Percentiles rank a stretch among this genome's conserved stretches.
phyloP scores from a whole-genome alignment of 1,140 invertebrate genomes.

The Drosophila pandora region DNA sequence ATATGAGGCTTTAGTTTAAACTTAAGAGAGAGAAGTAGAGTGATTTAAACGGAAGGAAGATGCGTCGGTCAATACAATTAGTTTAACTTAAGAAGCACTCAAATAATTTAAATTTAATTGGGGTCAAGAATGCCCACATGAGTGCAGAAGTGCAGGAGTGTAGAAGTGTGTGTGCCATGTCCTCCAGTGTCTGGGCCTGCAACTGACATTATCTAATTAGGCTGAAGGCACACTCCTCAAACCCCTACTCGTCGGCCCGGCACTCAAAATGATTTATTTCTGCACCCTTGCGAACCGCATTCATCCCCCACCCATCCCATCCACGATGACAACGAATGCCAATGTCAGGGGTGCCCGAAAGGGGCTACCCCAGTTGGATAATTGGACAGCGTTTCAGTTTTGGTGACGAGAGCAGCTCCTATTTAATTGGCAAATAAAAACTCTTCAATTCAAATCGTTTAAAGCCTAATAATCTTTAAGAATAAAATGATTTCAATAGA shows the following conservation, averaged over 20 bases:
- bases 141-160: background rate
- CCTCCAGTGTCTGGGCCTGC: constrained; percentile 35
- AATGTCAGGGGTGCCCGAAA: constrained; percentile 50
- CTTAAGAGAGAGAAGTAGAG: background rate
- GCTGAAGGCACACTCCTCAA: constrained; percentile 22
- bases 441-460: background rate
- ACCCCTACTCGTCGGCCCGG: background rate
- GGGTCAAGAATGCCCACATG: constrained; percentile 57
- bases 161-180: constrained; percentile 6
- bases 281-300: background rate
- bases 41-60: constrained; percentile 36
- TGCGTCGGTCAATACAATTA: constrained; percentile 67
- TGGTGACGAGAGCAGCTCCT: background rate
- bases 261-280: constrained; percentile 71
- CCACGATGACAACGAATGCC: constrained; percentile 40
- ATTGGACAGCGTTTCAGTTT: background rate
- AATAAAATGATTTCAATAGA: too few relatives aligned
- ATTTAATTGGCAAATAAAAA: background rate
- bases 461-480: background rate
- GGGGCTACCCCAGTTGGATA: too few relatives aligned
- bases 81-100: constrained; percentile 72
- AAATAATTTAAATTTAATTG: constrained; percentile 81
- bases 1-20: background rate
- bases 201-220: constrained; percentile 80
- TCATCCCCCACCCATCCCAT: background rate